phyloP scores from a whole-genome alignment of 2,888 invertebrate genomes.

The Anaspis maculata region DNA sequence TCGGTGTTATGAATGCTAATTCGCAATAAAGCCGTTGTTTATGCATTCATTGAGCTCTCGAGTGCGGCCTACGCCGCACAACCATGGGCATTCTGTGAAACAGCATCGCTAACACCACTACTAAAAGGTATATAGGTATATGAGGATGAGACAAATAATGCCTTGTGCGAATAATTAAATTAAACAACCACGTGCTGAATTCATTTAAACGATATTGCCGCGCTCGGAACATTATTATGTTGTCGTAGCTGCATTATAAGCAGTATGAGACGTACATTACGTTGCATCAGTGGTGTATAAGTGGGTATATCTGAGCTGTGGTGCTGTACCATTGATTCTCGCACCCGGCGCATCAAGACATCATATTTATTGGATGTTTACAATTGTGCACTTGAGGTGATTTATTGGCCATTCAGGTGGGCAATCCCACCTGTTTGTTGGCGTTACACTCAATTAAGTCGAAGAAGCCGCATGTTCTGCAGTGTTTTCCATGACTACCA shows the following conservation, averaged over 20 bases:
- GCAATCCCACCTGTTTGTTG: conserved; percentile 5
- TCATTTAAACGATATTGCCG: conserved; percentile 17
- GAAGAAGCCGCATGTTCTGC: too few species aligned
- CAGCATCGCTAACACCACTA: too few species aligned
- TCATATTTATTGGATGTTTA: conserved; percentile 12
- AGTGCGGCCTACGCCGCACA: conserved; percentile 13
- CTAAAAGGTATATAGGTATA: too few species aligned
- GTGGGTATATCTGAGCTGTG: too few species aligned
- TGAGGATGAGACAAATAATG: conserved; percentile 17
- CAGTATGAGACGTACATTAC: too few species aligned
- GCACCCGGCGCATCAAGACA: conserved; percentile 8
- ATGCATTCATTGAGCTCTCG: conserved; percentile 11
- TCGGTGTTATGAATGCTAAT: too few species aligned
- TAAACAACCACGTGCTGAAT: conserved; percentile 19
- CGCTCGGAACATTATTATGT: too few species aligned
- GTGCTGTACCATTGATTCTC: too few species aligned
- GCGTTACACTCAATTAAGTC: background rate
- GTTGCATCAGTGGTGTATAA: too few species aligned
- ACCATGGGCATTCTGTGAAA: too few species aligned
- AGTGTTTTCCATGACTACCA: background rate
- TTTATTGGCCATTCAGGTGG: conserved; percentile 9
- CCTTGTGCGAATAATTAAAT: conserved; percentile 18
- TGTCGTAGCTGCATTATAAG: too few species aligned
- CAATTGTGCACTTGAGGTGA: conserved; percentile 9
- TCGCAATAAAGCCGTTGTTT: too few species aligned